phyloP scores from a whole-genome alignment of 2,888 invertebrate species.

The Andrena dorsata region DNA sequence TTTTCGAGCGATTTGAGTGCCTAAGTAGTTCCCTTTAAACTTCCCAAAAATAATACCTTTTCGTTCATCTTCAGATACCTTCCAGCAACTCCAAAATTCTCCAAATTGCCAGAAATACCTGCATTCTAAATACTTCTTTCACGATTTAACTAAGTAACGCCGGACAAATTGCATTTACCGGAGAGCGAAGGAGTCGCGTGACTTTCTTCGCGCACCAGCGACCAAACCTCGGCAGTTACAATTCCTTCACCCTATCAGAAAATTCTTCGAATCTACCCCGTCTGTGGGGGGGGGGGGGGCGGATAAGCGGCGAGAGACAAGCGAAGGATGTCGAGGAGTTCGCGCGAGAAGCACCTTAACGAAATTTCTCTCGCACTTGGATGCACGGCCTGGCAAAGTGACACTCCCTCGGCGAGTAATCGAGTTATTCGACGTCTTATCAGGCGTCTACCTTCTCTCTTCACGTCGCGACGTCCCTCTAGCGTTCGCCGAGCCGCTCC shows the following conservation, averaged over 20 bases:
- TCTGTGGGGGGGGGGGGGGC: not conserved
- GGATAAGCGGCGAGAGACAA: slow-evolving; percentile 59
- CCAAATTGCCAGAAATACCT: too few species aligned
- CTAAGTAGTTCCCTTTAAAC: too few species aligned
- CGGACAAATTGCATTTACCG: too few species aligned
- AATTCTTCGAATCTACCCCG: slow-evolving; percentile 19
- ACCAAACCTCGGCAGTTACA: slow-evolving; percentile 5
- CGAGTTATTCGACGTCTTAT: slow-evolving; percentile 81
- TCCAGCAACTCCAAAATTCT: too few species aligned
- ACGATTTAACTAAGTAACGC: too few species aligned
- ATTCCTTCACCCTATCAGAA: slow-evolving; percentile 18
- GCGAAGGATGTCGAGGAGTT: slow-evolving; percentile 45
- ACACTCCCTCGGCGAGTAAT: slow-evolving; percentile 80
- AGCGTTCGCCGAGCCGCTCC: slow-evolving; percentile 15
- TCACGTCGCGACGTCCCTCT: slow-evolving; percentile 44
- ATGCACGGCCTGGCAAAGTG: slow-evolving; percentile 79
- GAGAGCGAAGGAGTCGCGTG: too few species aligned
- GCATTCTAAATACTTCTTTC: too few species aligned
- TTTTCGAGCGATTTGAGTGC: too few species aligned
- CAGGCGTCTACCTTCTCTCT: slow-evolving; percentile 58
- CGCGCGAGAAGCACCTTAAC: slow-evolving; percentile 73
- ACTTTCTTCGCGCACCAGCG: not conserved
- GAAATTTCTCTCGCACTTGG: slow-evolving; percentile 77
- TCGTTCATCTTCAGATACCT: too few species aligned
- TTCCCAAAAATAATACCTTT: too few species aligned